These are phyloP conservation scores for Philonicus albiceps DNA, from an alignment of 2,888 invertebrate genomes.

Conservation along the genomic window DNA sequence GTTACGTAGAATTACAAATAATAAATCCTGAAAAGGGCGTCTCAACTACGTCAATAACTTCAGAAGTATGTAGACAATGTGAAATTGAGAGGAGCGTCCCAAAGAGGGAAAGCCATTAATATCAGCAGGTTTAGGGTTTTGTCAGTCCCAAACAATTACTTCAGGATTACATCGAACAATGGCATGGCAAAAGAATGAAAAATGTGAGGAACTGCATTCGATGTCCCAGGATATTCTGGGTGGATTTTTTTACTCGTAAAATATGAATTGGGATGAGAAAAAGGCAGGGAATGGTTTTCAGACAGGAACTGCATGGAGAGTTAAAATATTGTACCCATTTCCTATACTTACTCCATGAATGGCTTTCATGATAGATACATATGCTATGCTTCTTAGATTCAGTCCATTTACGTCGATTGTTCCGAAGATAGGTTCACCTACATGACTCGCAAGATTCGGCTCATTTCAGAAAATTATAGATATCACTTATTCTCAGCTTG, in stretches of 20 bases:
- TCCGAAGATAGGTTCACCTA: neutral
- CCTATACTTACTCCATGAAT: neutral
- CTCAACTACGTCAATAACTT: slow-evolving; percentile 33
- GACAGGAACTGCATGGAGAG: neutral
- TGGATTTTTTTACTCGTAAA: slow-evolving; percentile 14
- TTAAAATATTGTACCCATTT: slow-evolving; percentile 20
- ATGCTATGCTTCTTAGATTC: neutral
- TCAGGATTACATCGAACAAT: slow-evolving; percentile 37
- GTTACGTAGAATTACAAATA: slow-evolving; percentile 30
- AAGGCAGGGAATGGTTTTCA: neutral
- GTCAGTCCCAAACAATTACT: slow-evolving; percentile 42
- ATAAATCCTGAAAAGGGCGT: slow-evolving; percentile 36
- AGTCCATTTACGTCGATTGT: neutral
- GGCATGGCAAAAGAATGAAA: slow-evolving; percentile 36
- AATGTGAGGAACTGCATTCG: slow-evolving; percentile 41
- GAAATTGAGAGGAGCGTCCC: slow-evolving; percentile 18
- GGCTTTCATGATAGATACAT: neutral
- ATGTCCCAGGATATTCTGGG: slow-evolving; percentile 10
- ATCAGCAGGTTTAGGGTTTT: slow-evolving; percentile 40
- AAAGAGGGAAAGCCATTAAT: slow-evolving; percentile 22
- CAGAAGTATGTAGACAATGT: slow-evolving; percentile 14
- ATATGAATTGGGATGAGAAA: slow-evolving; percentile 4
- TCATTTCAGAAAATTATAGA: neutral
- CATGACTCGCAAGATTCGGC: neutral
- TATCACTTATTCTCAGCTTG: neutral